A percentile compares a stretch with the other conserved stretches of the same genome.
Conservation (phyloP, 2,888 invertebrate species). For the Rosalia funebris region DNA sequence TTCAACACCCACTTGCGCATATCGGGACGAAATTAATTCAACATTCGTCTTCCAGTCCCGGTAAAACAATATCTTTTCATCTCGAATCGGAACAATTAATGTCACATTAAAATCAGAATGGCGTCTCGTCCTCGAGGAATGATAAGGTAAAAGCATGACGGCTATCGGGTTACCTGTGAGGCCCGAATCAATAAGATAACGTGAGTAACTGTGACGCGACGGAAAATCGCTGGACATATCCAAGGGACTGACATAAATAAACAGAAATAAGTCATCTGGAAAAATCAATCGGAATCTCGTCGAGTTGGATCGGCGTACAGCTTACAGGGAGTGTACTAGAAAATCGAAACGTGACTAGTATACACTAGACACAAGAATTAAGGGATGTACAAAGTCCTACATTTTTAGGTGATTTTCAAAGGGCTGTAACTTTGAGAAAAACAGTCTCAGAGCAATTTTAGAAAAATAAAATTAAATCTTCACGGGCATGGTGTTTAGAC, state of each 20-base stretch:
- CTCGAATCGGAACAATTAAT: constrained; percentile 34
- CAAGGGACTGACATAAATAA: constrained; percentile 42
- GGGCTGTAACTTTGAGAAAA: too few relatives aligned
- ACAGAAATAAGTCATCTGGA: constrained; percentile 40
- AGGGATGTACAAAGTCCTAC: too few relatives aligned
- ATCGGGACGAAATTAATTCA: constrained; percentile 1
- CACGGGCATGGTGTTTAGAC: too few relatives aligned
- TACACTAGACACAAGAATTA: too few relatives aligned
- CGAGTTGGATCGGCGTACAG: neutral
- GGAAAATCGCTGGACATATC: constrained; percentile 41
- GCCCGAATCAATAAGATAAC: constrained; percentile 45
- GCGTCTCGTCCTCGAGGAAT: constrained; percentile 26
- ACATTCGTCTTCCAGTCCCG: neutral
- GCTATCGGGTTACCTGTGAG: constrained; percentile 43
- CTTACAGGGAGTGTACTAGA: constrained; percentile 7
- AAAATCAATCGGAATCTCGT: constrained; percentile 41
- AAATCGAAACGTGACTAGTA: too few relatives aligned
- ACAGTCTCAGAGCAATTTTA: too few relatives aligned
- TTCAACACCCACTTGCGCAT: neutral
- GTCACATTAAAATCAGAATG: constrained; percentile 35
- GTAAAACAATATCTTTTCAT: constrained; percentile 36
- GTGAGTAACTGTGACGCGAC: constrained; percentile 42
- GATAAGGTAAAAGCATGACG: constrained; percentile 13
- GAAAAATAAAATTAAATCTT: too few relatives aligned
- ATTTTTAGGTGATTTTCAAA: too few relatives aligned